phyloP scores from a whole-genome alignment of 2,113 vertebrate genomes.

The Oxyura jamaicensis region DNA sequence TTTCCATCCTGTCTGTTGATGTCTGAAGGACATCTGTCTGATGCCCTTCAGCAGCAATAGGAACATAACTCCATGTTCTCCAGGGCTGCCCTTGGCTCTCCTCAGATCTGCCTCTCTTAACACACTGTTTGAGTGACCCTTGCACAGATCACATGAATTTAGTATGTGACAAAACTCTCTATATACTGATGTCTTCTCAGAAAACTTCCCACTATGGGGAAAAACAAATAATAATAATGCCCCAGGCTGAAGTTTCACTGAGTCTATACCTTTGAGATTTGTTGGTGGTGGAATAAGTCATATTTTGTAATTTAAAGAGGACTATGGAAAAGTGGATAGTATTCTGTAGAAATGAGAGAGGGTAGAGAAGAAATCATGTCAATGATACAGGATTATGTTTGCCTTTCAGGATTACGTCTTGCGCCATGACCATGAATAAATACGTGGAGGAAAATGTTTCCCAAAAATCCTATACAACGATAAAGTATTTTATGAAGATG shows the following conservation, averaged over 20 bases:
- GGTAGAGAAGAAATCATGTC: neutral
- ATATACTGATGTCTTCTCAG: neutral
- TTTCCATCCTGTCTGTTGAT: neutral
- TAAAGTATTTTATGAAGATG: slow-evolving; percentile 97
- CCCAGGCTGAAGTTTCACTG: neutral
- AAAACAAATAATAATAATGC: neutral
- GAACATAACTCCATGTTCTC: neutral
- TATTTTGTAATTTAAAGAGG: neutral
- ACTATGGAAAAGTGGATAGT: neutral
- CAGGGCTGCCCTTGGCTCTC: neutral
- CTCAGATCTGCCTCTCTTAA: neutral
- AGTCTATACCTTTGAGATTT: neutral
- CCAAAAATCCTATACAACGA: slow-evolving; percentile 94
- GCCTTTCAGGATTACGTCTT: slow-evolving; percentile 88
- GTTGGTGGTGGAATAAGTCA: neutral
- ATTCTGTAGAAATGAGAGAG: neutral
- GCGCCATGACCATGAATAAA: slow-evolving; percentile 97
- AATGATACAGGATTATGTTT: neutral
- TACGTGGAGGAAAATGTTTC: slow-evolving; percentile 97
- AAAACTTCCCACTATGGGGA: neutral
- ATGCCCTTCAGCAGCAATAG: neutral
- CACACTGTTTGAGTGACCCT: neutral
- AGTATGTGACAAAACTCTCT: neutral
- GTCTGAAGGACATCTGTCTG: neutral
- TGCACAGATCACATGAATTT: neutral